These are phyloP conservation scores for Orthosia cruda DNA, from an alignment of 2,888 invertebrate genomes.

Conservation along the genomic window DNA sequence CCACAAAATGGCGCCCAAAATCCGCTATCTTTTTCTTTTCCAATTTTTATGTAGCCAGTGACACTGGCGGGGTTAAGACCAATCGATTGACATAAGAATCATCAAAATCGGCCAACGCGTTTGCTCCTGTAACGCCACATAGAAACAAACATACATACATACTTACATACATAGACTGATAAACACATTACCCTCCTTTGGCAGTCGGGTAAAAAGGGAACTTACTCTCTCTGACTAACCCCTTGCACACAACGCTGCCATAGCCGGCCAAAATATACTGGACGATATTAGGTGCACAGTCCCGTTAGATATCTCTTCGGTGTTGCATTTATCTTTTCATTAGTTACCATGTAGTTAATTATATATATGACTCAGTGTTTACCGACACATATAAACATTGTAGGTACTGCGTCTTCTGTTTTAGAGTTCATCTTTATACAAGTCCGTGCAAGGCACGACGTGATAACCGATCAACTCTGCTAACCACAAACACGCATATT, in stretches of 20 bases:
- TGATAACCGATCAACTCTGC: constrained; percentile 31
- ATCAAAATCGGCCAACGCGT: too few species aligned
- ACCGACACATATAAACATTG: constrained; percentile 37
- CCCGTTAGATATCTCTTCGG: constrained; percentile 8
- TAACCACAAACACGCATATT: constrained; percentile 15
- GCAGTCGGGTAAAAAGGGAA: neutral
- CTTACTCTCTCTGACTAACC: too few species aligned
- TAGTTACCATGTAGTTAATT: constrained; percentile 19
- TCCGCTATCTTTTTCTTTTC: too few species aligned
- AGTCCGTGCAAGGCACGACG: constrained; percentile 9
- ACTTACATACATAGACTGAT: too few species aligned
- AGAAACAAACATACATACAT: too few species aligned
- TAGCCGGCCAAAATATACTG: constrained; percentile 6
- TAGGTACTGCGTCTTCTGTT: constrained; percentile 15
- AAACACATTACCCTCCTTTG: too few species aligned
- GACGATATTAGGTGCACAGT: neutral
- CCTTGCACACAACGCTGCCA: neutral
- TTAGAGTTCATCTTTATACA: constrained; percentile 20
- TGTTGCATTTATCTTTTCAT: constrained; percentile 25
- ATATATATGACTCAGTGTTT: constrained; percentile 31
- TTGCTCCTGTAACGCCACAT: too few species aligned
- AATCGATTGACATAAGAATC: too few species aligned
- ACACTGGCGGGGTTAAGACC: too few species aligned
- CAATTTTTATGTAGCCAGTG: too few species aligned
- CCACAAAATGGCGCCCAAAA: too few species aligned